Percentiles rank a stretch among this genome's conserved stretches.
phyloP scores from a whole-genome alignment of 2,888 invertebrate species.

The Ceraclea dissimilis region DNA sequence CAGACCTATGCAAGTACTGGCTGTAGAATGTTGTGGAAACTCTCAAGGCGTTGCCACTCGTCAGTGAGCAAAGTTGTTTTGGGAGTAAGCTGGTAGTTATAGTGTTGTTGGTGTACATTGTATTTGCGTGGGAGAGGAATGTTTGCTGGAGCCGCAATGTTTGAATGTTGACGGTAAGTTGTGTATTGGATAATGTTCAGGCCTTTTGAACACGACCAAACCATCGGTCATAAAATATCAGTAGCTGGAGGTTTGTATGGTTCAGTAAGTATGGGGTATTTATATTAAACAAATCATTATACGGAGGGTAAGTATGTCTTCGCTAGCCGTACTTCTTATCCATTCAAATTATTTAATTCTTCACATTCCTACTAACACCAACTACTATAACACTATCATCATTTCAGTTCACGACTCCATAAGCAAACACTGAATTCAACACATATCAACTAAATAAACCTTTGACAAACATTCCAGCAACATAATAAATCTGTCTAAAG shows the following conservation, averaged over 20 bases:
- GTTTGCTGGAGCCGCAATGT: slow-evolving; percentile 4
- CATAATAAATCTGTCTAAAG: too few species aligned
- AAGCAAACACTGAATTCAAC: too few species aligned
- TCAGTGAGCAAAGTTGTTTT: slow-evolving; percentile 4
- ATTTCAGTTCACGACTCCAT: too few species aligned
- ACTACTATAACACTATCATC: too few species aligned
- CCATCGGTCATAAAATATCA: background rate
- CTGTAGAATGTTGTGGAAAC: background rate
- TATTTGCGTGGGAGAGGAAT: slow-evolving; percentile 2
- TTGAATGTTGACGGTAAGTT: slow-evolving; percentile 15
- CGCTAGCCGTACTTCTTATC: too few species aligned
- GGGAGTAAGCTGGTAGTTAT: background rate
- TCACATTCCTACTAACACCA: too few species aligned
- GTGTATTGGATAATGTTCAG: background rate
- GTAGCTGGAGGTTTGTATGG: slow-evolving; percentile 13
- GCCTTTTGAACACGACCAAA: slow-evolving; percentile 1
- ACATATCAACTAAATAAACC: too few species aligned
- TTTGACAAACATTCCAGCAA: too few species aligned
- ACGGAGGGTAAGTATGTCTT: slow-evolving; percentile 6
- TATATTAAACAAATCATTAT: background rate
- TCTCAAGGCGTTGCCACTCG: slow-evolving; percentile 3
- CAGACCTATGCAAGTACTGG: too few species aligned
- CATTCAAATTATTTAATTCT: too few species aligned
- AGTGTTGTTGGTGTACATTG: too few species aligned
- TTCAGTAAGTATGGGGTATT: slow-evolving; percentile 7